phyloP scores from a whole-genome alignment of 2,888 invertebrate genomes.

The Patella depressa region DNA sequence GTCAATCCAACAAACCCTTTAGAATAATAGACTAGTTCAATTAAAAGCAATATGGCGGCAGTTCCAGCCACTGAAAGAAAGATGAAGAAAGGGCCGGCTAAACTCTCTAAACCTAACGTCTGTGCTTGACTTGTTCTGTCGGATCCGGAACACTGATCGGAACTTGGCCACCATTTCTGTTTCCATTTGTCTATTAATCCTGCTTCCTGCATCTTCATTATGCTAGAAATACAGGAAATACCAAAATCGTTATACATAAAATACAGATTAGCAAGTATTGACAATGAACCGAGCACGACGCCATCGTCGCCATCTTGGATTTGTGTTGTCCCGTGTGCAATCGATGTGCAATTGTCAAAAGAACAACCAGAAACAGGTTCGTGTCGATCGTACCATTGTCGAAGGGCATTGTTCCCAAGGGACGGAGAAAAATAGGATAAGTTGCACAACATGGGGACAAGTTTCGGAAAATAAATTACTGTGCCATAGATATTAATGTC shows the following conservation, averaged over 20 bases:
- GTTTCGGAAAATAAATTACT: too few species aligned
- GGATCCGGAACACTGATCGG: slow-evolving; percentile 36
- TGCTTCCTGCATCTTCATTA: slow-evolving; percentile 52
- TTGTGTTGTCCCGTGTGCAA: too few species aligned
- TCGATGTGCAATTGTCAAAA: too few species aligned
- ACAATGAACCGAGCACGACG: neutral
- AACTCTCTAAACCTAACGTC: slow-evolving; percentile 41
- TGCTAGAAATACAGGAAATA: slow-evolving; percentile 36
- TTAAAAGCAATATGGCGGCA: slow-evolving; percentile 36
- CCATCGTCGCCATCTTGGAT: too few species aligned
- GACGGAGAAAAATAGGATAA: too few species aligned
- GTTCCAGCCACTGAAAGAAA: slow-evolving; percentile 35
- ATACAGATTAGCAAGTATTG: neutral
- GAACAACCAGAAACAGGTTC: too few species aligned
- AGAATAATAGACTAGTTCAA: slow-evolving; percentile 27
- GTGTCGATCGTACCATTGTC: too few species aligned
- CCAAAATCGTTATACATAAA: too few species aligned
- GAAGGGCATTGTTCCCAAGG: too few species aligned
- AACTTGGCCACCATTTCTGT: slow-evolving; percentile 48
- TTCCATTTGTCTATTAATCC: slow-evolving; percentile 52
- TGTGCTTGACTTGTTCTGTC: slow-evolving; percentile 39
- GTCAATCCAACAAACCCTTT: neutral
- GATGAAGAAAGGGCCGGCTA: slow-evolving; percentile 50
- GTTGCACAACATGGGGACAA: too few species aligned
- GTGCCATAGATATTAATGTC: too few species aligned